Evolutionary conservation across 2,888 invertebrate species (phyloP).

Genomic region (Drosophila paracracens): DNA sequence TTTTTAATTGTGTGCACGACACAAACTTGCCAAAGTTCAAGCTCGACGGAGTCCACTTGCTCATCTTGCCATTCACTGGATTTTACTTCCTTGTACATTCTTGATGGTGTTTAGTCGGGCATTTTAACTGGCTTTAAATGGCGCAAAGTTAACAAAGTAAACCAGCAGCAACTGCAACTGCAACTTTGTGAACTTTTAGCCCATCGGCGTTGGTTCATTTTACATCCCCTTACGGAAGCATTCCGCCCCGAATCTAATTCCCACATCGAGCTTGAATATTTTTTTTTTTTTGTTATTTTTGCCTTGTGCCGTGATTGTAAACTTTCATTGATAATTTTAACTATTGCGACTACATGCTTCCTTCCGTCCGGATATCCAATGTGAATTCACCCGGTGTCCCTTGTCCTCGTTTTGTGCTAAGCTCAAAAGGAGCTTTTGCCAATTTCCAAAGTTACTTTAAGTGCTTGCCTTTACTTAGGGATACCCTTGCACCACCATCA

Average conservation of each 20-base stretch:
- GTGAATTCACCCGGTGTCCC: background rate
- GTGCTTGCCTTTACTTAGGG: conserved; percentile 25
- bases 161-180: conserved; percentile 32
- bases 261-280: conserved; percentile 26
- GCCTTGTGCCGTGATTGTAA: conserved; percentile 64
- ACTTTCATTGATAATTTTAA: conserved; percentile 79
- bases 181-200: conserved; percentile 70
- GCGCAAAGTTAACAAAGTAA: conserved; percentile 69
- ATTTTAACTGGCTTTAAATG: conserved; percentile 51
- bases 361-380: conserved; percentile 15
- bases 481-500: conserved; percentile 13
- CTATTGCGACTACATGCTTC: conserved; percentile 61
- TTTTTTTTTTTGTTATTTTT: conserved; percentile 16
- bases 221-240: conserved; percentile 4
- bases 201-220: conserved; percentile 58
- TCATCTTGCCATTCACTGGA: conserved; percentile 14
- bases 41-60: conserved; percentile 19
- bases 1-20: conserved; percentile 53
- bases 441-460: conserved; percentile 61
- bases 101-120: conserved; percentile 8
- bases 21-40: conserved; percentile 48
- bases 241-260: conserved; percentile 1
- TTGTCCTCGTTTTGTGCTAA: conserved; percentile 34
- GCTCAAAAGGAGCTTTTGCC: conserved; percentile 66
- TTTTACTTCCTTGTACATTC: conserved; percentile 1